phyloP scores from a whole-genome alignment of 1,140 invertebrate genomes.

The Littorina saxatilis region DNA sequence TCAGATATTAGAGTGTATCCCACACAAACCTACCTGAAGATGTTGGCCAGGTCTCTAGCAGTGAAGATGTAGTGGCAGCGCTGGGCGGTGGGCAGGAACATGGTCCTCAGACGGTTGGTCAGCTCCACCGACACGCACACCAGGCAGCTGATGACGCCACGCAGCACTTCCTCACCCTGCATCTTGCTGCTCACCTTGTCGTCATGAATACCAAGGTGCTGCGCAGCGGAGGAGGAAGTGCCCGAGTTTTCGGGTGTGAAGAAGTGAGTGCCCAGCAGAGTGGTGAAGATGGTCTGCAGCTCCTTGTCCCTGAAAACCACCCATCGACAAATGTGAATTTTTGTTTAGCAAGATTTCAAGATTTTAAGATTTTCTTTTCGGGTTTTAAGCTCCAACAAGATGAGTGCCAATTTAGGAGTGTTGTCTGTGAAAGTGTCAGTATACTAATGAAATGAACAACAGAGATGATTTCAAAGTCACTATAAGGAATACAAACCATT shows the following conservation, averaged over 20 bases:
- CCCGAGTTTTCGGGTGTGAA: slow-evolving; percentile 66
- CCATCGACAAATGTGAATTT: too few species aligned
- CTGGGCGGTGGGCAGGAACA: slow-evolving; percentile 73
- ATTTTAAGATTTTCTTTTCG: too few species aligned
- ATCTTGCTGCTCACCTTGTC: slow-evolving; percentile 59
- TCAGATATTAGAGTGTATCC: too few species aligned
- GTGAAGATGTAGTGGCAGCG: slow-evolving; percentile 75
- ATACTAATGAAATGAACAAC: too few species aligned
- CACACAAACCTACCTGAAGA: too few species aligned
- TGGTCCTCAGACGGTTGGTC: slow-evolving; percentile 66
- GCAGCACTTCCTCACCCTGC: slow-evolving; percentile 37
- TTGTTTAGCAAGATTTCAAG: too few species aligned
- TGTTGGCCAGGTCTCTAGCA: slow-evolving; percentile 65
- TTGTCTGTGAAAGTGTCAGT: too few species aligned
- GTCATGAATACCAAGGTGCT: slow-evolving; percentile 64
- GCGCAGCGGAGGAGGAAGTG: slow-evolving; percentile 35
- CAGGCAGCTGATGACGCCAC: slow-evolving; percentile 50
- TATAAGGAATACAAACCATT: too few species aligned
- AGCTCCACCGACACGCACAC: slow-evolving; percentile 72
- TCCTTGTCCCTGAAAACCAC: slow-evolving; percentile 59
- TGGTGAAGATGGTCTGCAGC: slow-evolving; percentile 70
- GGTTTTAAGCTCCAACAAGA: too few species aligned
- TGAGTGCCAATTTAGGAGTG: too few species aligned
- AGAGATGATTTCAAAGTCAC: too few species aligned
- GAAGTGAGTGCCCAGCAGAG: slow-evolving; percentile 68